phyloP scores from a whole-genome alignment of 2,888 invertebrate genomes.

The Ormyrus thymus region DNA sequence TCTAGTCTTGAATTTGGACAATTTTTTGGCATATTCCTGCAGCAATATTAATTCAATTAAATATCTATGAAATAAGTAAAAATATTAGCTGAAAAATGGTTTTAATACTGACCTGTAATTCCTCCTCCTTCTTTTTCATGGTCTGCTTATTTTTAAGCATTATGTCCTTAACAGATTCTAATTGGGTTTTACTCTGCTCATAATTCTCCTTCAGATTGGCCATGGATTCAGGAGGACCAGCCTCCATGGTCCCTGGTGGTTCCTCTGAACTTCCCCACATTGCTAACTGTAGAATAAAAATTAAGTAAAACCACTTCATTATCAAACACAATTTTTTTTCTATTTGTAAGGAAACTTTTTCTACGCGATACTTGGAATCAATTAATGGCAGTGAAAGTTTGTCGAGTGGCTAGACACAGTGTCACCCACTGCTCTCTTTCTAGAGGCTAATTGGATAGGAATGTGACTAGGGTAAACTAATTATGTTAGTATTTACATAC shows the following conservation, averaged over 20 bases:
- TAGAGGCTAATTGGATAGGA: slow-evolving; percentile 71
- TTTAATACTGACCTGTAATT: slow-evolving; percentile 67
- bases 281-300: slow-evolving; percentile 69
- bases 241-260: slow-evolving; percentile 65
- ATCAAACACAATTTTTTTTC: slow-evolving; percentile 37
- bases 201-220: slow-evolving; percentile 63
- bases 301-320: slow-evolving; percentile 69
- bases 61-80: slow-evolving; percentile 19
- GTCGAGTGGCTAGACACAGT: slow-evolving; percentile 64
- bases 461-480: slow-evolving; percentile 71
- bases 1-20: slow-evolving; percentile 74
- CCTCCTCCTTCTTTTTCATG: slow-evolving; percentile 70
- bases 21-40: slow-evolving; percentile 73
- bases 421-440: slow-evolving; percentile 72
- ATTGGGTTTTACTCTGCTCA: slow-evolving; percentile 67
- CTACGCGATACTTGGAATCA: slow-evolving; percentile 52
- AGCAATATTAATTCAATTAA: slow-evolving; percentile 5
- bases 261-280: slow-evolving; percentile 70
- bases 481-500: slow-evolving; percentile 67
- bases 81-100: slow-evolving; percentile 15
- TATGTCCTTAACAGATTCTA: slow-evolving; percentile 70
- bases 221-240: slow-evolving; percentile 60
- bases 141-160: slow-evolving; percentile 70
- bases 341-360: slow-evolving; percentile 43
- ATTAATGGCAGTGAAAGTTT: slow-evolving; percentile 72